These are phyloP conservation scores for Dendrolimus pini DNA, from an alignment of 2,888 invertebrate species.

Conservation along the genomic window DNA sequence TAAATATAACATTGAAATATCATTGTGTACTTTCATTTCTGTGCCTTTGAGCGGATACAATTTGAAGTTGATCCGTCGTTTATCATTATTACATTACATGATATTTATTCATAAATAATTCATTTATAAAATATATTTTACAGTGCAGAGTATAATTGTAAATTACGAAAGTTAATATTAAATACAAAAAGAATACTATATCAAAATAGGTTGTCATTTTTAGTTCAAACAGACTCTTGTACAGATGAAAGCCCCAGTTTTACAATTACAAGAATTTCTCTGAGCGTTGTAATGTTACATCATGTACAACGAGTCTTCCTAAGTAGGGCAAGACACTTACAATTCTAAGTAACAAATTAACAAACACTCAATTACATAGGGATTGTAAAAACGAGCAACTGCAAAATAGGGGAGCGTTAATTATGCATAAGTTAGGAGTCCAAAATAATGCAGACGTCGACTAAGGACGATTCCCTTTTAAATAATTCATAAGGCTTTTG, in stretches of 20 bases:
- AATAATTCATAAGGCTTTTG: constrained; percentile 61
- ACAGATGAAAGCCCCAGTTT: not conserved
- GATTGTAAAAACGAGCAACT: constrained; percentile 9
- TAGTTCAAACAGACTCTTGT: not conserved
- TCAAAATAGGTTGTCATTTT: not conserved
- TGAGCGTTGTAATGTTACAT: not conserved
- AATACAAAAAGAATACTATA: no score
- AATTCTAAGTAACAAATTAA: constrained; percentile 19
- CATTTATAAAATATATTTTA: no score
- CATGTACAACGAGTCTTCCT: not conserved
- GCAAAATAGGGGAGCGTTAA: constrained; percentile 39
- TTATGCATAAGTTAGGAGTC: constrained; percentile 50
- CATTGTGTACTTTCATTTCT: no score
- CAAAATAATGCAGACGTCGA: constrained; percentile 65
- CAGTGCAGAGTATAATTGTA: no score
- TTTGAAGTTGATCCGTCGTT: no score
- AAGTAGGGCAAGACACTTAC: constrained; percentile 21
- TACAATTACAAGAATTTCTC: not conserved
- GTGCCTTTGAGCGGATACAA: no score
- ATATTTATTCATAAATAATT: no score
- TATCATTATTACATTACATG: no score
- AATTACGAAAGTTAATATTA: no score
- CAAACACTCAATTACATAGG: constrained; percentile 25
- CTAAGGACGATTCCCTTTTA: constrained; percentile 47
- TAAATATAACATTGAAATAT: no score